These are phyloP conservation scores for Protonemura montana DNA, from an alignment of 2,888 invertebrate genomes.

Conservation along the genomic window DNA sequence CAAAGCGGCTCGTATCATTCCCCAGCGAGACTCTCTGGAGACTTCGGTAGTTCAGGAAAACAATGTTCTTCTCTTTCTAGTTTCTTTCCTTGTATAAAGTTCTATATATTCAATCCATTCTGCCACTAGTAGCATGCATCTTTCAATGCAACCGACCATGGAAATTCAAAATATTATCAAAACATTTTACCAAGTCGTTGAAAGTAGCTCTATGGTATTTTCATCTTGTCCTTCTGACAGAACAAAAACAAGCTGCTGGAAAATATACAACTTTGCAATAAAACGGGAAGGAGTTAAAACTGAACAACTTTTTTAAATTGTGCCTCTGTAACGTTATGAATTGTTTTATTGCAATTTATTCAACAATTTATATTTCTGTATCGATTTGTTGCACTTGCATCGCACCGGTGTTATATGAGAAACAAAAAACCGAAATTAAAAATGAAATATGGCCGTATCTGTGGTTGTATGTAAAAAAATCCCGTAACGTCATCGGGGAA, in stretches of 20 bases:
- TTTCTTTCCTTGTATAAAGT: not conserved
- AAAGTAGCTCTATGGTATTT: not conserved
- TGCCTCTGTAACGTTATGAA: not conserved
- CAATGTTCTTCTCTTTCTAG: not conserved
- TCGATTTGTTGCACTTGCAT: not conserved
- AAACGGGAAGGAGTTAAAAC: not conserved
- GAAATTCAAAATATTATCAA: not conserved
- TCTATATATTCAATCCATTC: not conserved
- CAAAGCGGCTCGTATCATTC: not conserved
- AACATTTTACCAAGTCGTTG: conserved; percentile 16
- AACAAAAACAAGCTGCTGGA: conserved; percentile 10
- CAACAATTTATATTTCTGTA: not conserved
- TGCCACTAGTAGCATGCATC: not conserved
- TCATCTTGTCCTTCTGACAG: not conserved
- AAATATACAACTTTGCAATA: not conserved
- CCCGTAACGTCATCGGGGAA: not conserved
- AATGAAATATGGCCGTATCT: not conserved
- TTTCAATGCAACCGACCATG: conserved; percentile 16
- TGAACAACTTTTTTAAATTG: not conserved
- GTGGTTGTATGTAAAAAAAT: not conserved
- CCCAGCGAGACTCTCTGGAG: not conserved
- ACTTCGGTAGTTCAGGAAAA: not conserved
- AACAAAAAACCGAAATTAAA: not conserved
- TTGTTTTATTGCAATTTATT: not conserved
- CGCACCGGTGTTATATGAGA: not conserved